Conservation (phyloP, 2,113 vertebrate genomes). For the Coptodon bakossiorum region DNA sequence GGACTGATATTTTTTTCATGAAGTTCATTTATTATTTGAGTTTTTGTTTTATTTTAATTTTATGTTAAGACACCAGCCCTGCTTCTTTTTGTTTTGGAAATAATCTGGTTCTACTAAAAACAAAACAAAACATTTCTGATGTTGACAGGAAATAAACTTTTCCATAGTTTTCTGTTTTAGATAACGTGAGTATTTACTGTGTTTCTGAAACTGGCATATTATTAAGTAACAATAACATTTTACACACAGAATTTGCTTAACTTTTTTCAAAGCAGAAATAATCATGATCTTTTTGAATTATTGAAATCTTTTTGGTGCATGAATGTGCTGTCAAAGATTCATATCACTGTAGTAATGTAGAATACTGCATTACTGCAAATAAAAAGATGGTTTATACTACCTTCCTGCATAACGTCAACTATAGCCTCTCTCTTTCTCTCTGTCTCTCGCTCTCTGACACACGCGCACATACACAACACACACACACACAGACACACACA, state of each 20-base stretch:
- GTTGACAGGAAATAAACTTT: not conserved
- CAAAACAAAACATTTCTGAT: not conserved
- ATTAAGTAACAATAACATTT: not conserved
- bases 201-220: not conserved
- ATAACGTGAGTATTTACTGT: not conserved
- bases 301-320: not conserved
- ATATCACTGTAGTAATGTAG: not conserved
- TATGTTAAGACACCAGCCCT: not conserved
- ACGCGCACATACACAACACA: not conserved
- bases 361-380: not conserved
- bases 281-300: not conserved
- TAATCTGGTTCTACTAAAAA: not conserved
- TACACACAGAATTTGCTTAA: not conserved
- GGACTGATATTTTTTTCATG: not conserved
- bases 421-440: not conserved
- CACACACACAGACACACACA: not conserved
- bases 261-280: not conserved
- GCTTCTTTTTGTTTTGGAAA: not conserved
- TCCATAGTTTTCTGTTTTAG: not conserved
- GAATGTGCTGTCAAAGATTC: not conserved
- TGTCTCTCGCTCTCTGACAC: not conserved
- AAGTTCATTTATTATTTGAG: not conserved
- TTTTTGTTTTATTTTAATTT: not conserved
- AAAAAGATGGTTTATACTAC: not conserved
- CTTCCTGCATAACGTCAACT: not conserved